Conservation (phyloP, 2,888 invertebrate genomes). For the Limnephilus marmoratus region DNA sequence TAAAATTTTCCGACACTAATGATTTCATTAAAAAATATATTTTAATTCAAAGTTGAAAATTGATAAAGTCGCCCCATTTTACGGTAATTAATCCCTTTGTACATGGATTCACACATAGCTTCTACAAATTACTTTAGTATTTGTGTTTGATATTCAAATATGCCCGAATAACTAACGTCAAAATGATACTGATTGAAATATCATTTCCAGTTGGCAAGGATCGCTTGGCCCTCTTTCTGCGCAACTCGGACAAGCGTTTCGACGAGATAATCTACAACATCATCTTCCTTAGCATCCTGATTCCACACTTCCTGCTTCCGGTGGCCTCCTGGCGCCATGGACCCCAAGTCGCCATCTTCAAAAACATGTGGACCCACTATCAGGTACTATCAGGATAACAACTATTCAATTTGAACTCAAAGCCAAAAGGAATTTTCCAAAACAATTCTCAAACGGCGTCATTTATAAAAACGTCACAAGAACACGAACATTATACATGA, state of each 20-base stretch:
- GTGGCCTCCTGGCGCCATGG: constrained; percentile 85
- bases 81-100: too few relatives aligned
- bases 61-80: too few relatives aligned
- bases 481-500: too few relatives aligned
- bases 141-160: background rate
- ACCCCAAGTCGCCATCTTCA: constrained; percentile 83
- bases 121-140: too few relatives aligned
- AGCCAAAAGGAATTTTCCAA: background rate
- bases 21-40: too few relatives aligned
- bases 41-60: too few relatives aligned
- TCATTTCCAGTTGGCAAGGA: constrained; percentile 68
- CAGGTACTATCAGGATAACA: constrained; percentile 73
- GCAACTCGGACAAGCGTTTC: constrained; percentile 81
- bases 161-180: background rate
- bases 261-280: constrained; percentile 87
- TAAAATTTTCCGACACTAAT: too few relatives aligned
- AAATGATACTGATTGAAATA: background rate
- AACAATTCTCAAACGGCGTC: too few relatives aligned
- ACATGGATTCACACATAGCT: too few relatives aligned
- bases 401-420: background rate
- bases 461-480: too few relatives aligned
- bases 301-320: constrained; percentile 84
- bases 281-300: constrained; percentile 84
- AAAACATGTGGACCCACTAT: constrained; percentile 88
- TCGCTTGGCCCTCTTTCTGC: constrained; percentile 77